These are phyloP conservation scores for Meiosimyza decipiens DNA, from an alignment of 2,888 invertebrate genomes.

Conservation along the genomic window DNA sequence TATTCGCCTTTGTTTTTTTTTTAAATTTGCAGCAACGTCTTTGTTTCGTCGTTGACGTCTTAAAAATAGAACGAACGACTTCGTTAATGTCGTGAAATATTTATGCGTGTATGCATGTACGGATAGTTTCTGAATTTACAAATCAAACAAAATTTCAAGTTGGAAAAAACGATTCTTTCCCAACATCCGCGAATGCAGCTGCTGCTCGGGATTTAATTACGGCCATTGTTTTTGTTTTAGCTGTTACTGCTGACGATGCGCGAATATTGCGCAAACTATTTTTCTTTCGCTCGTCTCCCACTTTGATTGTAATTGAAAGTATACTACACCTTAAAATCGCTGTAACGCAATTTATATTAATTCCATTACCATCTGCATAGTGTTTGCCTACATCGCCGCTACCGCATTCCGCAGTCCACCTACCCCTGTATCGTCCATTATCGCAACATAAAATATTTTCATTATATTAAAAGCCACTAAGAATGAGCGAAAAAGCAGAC, in stretches of 20 bases:
- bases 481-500: slow-evolving; percentile 16
- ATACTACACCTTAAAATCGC: background rate
- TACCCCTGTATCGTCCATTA: background rate
- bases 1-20: background rate
- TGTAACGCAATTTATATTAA: background rate
- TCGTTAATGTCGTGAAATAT: background rate
- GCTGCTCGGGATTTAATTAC: background rate
- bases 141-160: too few species aligned
- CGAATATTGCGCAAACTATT: background rate
- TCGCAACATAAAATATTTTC: background rate
- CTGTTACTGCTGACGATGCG: background rate
- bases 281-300: slow-evolving; percentile 5
- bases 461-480: background rate
- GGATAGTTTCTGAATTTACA: too few species aligned
- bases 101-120: background rate
- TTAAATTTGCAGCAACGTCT: background rate
- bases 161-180: background rate
- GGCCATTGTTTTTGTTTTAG: background rate
- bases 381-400: background rate
- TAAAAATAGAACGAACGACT: slow-evolving; percentile 14
- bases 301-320: background rate
- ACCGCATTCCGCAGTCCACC: background rate
- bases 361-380: background rate
- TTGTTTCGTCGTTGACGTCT: slow-evolving; percentile 15
- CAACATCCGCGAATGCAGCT: slow-evolving; percentile 15